Conservation (phyloP, 2,113 vertebrate genomes). For the Gallinago paraguaiae region DNA sequence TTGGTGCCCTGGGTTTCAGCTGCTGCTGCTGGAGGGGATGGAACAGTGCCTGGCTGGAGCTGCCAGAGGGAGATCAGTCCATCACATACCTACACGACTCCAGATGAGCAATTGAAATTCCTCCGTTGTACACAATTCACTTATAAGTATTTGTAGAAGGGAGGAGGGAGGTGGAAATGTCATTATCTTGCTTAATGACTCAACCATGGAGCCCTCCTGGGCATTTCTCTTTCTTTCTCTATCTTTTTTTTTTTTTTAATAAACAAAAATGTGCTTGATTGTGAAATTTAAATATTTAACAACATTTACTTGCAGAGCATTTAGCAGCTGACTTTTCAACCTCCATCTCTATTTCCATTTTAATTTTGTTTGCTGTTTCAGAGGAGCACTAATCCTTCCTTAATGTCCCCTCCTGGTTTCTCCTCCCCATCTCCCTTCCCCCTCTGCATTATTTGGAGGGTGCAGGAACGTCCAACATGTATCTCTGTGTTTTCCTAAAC, state of each 20-base stretch:
- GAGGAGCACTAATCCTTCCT: background rate
- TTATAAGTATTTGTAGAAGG: background rate
- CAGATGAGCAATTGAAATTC: background rate
- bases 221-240: background rate
- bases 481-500: background rate
- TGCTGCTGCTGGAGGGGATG: background rate
- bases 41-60: background rate
- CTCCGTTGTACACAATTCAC: background rate
- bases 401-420: background rate
- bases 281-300: constrained; percentile 44
- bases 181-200: constrained; percentile 16
- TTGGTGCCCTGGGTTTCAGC: background rate
- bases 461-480: background rate
- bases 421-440: background rate
- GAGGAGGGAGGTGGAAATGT: constrained; percentile 25
- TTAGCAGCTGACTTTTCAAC: constrained; percentile 20
- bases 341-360: background rate
- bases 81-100: background rate
- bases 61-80: background rate
- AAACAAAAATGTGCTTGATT: constrained; percentile 2
- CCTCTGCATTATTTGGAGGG: background rate
- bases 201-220: background rate
- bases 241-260: background rate
- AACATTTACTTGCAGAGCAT: background rate
- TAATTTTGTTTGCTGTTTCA: background rate